A percentile compares a stretch with the other conserved stretches of the same genome.
phyloP scores from a whole-genome alignment of 2,113 vertebrate genomes.

The Gobius niger region DNA sequence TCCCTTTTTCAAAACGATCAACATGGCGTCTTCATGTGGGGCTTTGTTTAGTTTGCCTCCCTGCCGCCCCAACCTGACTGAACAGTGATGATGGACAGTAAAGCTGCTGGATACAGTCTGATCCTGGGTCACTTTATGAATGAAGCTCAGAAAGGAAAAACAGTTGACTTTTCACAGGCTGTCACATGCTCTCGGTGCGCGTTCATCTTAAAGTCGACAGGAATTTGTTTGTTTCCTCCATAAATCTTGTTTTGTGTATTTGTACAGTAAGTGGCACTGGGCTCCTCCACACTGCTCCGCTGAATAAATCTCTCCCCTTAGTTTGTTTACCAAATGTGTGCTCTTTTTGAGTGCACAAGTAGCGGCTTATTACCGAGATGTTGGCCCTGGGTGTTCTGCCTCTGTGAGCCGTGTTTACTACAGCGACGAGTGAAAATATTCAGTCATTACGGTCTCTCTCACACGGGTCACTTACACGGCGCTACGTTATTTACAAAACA shows the following conservation, averaged over 20 bases:
- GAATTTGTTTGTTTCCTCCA: slow-evolving; percentile 17
- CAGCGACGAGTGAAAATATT: slow-evolving; percentile 36
- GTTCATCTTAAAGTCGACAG: slow-evolving; percentile 6
- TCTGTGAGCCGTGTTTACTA: slow-evolving; percentile 34
- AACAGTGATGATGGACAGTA: no score
- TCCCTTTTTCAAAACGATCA: no score
- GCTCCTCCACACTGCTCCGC: slow-evolving; percentile 11
- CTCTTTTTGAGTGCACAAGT: slow-evolving; percentile 4
- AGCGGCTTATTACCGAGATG: slow-evolving; percentile 29
- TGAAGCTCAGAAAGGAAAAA: not conserved
- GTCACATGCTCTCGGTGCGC: not conserved
- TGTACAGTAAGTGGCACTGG: slow-evolving; percentile 1
- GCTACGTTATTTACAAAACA: not conserved
- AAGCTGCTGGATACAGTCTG: not conserved
- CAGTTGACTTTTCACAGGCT: not conserved
- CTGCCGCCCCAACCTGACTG: no score
- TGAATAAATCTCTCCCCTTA: slow-evolving; percentile 37
- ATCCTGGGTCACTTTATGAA: not conserved
- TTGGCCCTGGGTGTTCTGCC: slow-evolving; percentile 31
- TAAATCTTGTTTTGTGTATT: slow-evolving; percentile 3
- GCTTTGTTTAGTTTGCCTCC: no score
- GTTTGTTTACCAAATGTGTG: slow-evolving; percentile 9
- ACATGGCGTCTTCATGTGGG: no score
- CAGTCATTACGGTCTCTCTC: slow-evolving; percentile 17
- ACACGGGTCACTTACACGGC: slow-evolving; percentile 20